These are phyloP conservation scores for Muscina levida DNA, from an alignment of 2,888 invertebrate genomes.

Conservation along the genomic window DNA sequence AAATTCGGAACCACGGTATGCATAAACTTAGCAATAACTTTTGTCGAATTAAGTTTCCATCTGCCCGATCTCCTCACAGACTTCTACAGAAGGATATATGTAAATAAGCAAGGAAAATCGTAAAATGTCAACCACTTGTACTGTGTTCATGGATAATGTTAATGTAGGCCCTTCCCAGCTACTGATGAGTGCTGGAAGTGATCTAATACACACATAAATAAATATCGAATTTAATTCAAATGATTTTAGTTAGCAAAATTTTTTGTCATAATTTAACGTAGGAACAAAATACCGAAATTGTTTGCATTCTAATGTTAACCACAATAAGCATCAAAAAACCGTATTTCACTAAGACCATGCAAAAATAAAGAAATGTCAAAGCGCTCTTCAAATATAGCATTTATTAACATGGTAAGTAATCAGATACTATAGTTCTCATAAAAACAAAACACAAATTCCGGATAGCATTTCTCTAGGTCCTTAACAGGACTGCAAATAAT, in stretches of 20 bases:
- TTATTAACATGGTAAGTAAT: no score
- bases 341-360: no score
- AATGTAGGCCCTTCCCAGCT: no score
- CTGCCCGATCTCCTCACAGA: not conserved
- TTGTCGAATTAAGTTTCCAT: conserved; percentile 15
- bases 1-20: conserved; percentile 56
- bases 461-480: no score
- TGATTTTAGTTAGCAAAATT: conserved; percentile 67
- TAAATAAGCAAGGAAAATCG: conserved; percentile 8
- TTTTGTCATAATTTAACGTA: conserved; percentile 55
- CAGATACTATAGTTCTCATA: no score
- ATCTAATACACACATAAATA: conserved; percentile 28
- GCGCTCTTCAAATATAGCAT: conserved; percentile 30
- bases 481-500: no score
- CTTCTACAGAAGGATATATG: not conserved
- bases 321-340: no score
- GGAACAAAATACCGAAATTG: not conserved
- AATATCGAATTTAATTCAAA: conserved; percentile 62
- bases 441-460: no score
- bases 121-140: conserved; percentile 38
- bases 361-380: no score
- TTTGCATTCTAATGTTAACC: no score
- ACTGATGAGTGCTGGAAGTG: no score
- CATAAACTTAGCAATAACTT: conserved; percentile 33
- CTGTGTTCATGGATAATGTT: conserved; percentile 41